These are phyloP conservation scores for Chelonoidis abingdonii DNA, from an alignment of 2,113 vertebrate species.

Conservation along the genomic window DNA sequence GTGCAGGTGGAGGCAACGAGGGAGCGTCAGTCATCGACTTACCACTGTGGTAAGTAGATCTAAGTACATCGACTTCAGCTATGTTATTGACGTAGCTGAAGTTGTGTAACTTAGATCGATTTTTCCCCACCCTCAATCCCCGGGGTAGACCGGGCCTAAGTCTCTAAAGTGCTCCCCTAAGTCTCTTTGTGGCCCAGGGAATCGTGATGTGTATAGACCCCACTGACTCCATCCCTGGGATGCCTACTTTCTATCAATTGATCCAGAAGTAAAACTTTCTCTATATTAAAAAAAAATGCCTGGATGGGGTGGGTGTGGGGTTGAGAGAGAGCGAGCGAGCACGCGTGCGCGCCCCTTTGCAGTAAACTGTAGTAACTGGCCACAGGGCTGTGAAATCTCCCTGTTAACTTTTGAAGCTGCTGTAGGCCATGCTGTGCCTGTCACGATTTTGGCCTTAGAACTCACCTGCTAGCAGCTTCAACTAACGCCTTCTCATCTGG, in stretches of 20 bases:
- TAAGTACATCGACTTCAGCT: no score
- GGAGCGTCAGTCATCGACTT: no score
- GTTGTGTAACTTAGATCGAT: no score
- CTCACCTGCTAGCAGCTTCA: conserved; percentile 93
- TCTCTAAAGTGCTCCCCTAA: no score
- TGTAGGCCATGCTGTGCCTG: neutral
- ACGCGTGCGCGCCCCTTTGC: no score
- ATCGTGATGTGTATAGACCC: neutral
- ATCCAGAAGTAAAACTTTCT: neutral
- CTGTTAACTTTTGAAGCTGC: neutral
- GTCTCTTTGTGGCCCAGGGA: neutral
- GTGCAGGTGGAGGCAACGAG: no score
- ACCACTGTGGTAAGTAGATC: no score
- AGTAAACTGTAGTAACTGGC: neutral
- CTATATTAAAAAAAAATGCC: no score
- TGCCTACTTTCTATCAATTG: neutral
- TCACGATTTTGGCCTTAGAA: neutral
- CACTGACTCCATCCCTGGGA: neutral
- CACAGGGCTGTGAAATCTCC: neutral
- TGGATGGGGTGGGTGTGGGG: no score
- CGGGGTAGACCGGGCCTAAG: neutral
- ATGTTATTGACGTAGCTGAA: no score
- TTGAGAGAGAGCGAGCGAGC: no score
- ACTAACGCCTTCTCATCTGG: conserved; percentile 98
- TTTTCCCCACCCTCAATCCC: no score